Percentiles rank a stretch among this genome's conserved stretches.
Evolutionary conservation across 2,113 vertebrate genomes (phyloP).

Genomic region (Chamaetylas fuelleborni): DNA sequence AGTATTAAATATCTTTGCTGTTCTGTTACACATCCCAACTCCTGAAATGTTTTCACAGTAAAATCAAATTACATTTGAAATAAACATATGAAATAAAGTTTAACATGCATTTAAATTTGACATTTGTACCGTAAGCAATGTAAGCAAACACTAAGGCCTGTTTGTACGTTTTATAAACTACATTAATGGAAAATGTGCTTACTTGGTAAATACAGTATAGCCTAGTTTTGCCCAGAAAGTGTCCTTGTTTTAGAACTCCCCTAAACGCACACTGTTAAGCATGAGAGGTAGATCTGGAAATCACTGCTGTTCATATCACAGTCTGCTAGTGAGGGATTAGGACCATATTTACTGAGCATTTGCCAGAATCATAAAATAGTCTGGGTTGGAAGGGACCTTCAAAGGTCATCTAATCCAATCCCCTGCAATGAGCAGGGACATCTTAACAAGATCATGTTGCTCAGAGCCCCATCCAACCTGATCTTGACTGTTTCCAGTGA

Average conservation of each 20-base stretch:
- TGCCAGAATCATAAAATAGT: not conserved
- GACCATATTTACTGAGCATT: not conserved
- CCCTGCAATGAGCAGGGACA: not conserved
- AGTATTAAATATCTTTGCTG: slow-evolving; percentile 37
- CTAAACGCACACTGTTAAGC: rapidly evolving
- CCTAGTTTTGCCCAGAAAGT: not conserved
- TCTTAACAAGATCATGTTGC: not conserved
- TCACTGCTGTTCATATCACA: not conserved
- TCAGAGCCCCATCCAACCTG: not conserved
- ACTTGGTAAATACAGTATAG: not conserved
- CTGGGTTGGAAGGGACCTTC: not conserved
- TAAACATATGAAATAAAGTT: not conserved
- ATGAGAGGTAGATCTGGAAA: not conserved
- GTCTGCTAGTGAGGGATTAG: not conserved
- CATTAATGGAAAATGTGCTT: not conserved
- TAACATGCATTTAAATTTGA: not conserved
- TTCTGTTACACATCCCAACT: not conserved
- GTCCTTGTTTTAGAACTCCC: not conserved
- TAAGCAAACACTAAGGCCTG: not conserved
- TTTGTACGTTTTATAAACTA: not conserved
- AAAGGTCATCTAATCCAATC: not conserved
- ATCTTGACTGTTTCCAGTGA: not conserved
- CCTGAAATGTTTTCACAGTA: not conserved
- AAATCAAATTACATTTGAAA: slow-evolving; percentile 6
- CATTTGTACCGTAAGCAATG: not conserved